phyloP scores from a whole-genome alignment of 2,888 invertebrate species.

The Lacanobia wlatinum region DNA sequence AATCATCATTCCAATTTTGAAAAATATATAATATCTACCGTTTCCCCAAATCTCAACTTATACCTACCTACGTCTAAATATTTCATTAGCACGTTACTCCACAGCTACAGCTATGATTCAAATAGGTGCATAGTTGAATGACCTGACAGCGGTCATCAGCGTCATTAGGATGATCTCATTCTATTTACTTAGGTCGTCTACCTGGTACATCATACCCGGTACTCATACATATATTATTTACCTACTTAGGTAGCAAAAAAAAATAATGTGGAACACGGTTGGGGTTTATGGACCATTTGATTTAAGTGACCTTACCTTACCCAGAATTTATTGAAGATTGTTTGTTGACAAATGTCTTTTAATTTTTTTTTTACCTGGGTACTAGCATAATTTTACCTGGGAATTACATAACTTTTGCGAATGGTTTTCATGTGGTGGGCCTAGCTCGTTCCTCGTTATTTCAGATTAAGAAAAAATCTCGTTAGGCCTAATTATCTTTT shows the following conservation, averaged over 20 bases:
- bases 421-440: background rate
- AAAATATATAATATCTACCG: no score
- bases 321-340: background rate
- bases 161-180: slow-evolving; percentile 54
- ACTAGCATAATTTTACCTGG: no score
- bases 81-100: slow-evolving; percentile 14
- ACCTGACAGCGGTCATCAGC: slow-evolving; percentile 40
- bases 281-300: background rate
- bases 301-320: background rate
- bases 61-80: background rate
- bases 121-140: slow-evolving; percentile 52
- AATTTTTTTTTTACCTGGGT: background rate
- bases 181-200: slow-evolving; percentile 52
- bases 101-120: background rate
- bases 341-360: background rate
- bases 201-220: slow-evolving; percentile 13
- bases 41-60: background rate
- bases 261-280: background rate
- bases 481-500: no score
- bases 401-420: background rate
- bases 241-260: background rate
- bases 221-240: background rate
- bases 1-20: no score
- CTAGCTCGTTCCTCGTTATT: no score
- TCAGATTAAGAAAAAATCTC: no score